Percentiles rank a stretch among this genome's conserved stretches.
phyloP scores from a whole-genome alignment of 2,113 vertebrate species.

The Lynx canadensis region DNA sequence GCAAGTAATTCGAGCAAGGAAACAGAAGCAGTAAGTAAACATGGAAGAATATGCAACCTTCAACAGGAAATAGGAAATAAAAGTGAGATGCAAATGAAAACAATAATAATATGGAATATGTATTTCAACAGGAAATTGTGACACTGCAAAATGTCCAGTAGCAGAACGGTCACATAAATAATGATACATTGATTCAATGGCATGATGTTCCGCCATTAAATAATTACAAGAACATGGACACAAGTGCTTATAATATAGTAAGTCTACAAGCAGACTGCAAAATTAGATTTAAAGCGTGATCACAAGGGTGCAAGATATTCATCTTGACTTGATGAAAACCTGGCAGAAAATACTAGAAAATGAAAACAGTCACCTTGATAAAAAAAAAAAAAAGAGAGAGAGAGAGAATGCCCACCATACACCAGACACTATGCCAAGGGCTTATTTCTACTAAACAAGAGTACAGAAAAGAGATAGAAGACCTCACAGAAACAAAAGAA shows the following conservation, averaged over 20 bases:
- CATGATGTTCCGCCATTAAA: constrained; percentile 14
- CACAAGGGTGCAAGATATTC: constrained; percentile 51
- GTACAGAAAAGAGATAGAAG: background rate
- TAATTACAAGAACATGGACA: constrained; percentile 61
- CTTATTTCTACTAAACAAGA: background rate
- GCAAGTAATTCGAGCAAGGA: background rate
- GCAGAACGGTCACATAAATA: constrained; percentile 16
- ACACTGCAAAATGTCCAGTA: background rate
- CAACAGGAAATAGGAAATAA: background rate
- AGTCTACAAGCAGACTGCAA: constrained; percentile 45
- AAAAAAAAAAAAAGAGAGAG: background rate
- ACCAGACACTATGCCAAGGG: background rate
- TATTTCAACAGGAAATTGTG: constrained; percentile 24
- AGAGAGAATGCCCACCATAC: background rate
- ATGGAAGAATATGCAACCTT: background rate
- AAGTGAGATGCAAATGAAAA: constrained; percentile 9
- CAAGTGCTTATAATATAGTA: constrained; percentile 13
- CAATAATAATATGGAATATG: background rate
- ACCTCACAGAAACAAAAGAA: background rate
- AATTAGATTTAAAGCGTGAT: constrained; percentile 63
- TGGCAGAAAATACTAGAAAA: constrained; percentile 51
- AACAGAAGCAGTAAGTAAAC: background rate
- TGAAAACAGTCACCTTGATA: background rate
- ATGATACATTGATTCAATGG: constrained; percentile 2
- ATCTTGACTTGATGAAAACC: constrained; percentile 60